Evolutionary conservation across 2,797 vertebrate genomes (phyloP).

Genomic region (Arnoldichthys spilopterus): DNA sequence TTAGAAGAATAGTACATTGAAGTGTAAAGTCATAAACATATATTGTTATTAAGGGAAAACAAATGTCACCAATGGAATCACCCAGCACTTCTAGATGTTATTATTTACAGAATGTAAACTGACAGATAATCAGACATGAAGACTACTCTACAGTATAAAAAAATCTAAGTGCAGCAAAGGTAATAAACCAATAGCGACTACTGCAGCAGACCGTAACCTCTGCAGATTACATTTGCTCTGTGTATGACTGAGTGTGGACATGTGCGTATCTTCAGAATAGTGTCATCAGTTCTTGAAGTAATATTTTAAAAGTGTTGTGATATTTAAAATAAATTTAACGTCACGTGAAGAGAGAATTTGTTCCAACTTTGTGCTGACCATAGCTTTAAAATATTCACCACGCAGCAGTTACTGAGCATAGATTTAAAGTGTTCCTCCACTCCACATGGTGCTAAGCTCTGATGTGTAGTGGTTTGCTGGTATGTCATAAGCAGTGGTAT

Average conservation of each 20-base stretch:
- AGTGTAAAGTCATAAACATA: no score
- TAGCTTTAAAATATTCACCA: constrained; percentile 2
- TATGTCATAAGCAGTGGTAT: constrained; percentile 26
- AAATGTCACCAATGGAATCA: no score
- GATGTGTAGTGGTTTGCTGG: constrained; percentile 9
- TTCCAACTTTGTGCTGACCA: constrained; percentile 12
- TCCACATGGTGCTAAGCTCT: constrained; percentile 4
- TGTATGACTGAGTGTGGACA: no score
- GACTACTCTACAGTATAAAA: no score
- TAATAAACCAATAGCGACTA: no score
- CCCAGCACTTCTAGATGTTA: no score
- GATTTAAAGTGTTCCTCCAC: constrained; percentile 2
- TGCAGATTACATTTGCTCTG: not conserved
- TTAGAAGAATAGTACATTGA: no score
- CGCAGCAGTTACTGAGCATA: not conserved
- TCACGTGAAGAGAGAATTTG: not conserved
- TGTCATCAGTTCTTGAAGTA: not conserved
- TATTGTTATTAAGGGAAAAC: no score
- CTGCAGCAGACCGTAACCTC: not conserved
- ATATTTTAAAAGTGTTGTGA: not conserved
- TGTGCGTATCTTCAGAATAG: no score
- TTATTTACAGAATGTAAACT: no score
- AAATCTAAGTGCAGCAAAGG: no score
- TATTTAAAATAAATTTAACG: not conserved
- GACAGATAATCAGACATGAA: no score